Base-by-base conservation (phyloP, 2,113 vertebrate genomes). In the Anarhynchus alexandrinus region DNA sequence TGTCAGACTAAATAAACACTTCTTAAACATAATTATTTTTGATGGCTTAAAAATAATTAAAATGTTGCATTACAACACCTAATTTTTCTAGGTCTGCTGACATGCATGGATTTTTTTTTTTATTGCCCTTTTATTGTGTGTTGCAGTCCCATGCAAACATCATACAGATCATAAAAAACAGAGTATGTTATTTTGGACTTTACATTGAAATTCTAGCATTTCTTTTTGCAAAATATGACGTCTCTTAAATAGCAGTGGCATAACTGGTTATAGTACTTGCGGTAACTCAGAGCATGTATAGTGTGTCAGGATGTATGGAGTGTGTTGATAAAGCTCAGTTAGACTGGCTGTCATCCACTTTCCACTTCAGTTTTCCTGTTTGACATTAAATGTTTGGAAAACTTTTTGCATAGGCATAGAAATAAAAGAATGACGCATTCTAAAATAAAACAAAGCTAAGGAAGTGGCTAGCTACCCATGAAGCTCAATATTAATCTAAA, bases 341-440 rank as follows among this genome's bases (percentile, higher is more conserved):
- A 92, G 49, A 65, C 70, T 88, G 94, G 87, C 91, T 94, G 90
- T 97, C 92, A 96, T 96, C 96, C 96, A 96, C 87, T 95, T 97
- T 95, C 94, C 88, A 94, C 85, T 94, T 96, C 85, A 78, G 74
- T 86, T 95, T 97, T 97, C 96, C 91, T 91, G 82, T 97, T 92
- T 94, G 90, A 92, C 89, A 73, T 72, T 90, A 86, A 76, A 83
- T 94, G 76, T 96, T 97, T 94, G 94, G 95, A 91, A 89, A 88
- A 83, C 18, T 32, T 79, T 58, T 91, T 93, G 78, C 91, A 88
- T 64, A 85, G 95, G 40, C 67, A 59, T 71, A 90, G 88, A 96
- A 95, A 92, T 81, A 88, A 93, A 80, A 93, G 59, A 82, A 85
- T 93, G 95, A 94, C 42, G 2, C 70, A 67, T 89, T 89, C 86